Conservation (phyloP, 2,888 invertebrate species). For the Idaea straminata region DNA sequence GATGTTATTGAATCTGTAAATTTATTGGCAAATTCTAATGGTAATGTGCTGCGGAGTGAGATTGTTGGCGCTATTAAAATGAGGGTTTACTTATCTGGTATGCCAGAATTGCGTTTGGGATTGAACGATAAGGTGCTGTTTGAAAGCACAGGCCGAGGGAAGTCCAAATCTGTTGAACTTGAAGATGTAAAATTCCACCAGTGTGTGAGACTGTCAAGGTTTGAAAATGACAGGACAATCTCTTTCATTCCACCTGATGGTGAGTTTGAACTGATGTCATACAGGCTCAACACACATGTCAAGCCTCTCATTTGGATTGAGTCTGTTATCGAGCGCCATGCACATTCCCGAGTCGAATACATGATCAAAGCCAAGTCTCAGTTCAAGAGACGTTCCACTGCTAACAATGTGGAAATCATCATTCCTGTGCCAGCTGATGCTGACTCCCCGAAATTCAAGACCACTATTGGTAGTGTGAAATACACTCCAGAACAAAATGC, state of each 20-base stretch:
- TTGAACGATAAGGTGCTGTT: slow-evolving; percentile 99
- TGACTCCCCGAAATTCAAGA: slow-evolving; percentile 98
- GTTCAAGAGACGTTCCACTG: slow-evolving; percentile 97
- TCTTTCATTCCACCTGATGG: slow-evolving; percentile 99
- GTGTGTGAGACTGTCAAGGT: slow-evolving; percentile 96
- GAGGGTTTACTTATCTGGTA: slow-evolving; percentile 98
- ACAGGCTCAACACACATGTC: slow-evolving; percentile 96
- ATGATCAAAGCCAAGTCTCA: slow-evolving; percentile 99
- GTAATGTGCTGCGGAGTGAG: slow-evolving; percentile 97
- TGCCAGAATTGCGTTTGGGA: slow-evolving; percentile 98
- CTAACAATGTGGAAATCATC: slow-evolving; percentile 98
- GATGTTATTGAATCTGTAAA: slow-evolving; percentile 99
- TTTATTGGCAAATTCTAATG: slow-evolving; percentile 96
- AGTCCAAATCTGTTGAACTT: slow-evolving; percentile 98
- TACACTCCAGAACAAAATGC: slow-evolving; percentile 98
- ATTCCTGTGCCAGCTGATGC: slow-evolving; percentile 98
- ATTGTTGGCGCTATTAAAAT: slow-evolving; percentile 99
- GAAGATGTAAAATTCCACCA: slow-evolving; percentile 99
- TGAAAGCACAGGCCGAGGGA: slow-evolving; percentile 97
- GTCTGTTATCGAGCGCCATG: slow-evolving; percentile 98
- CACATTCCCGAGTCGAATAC: slow-evolving; percentile 98
- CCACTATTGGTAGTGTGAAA: slow-evolving; percentile 97
- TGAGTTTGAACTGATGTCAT: slow-evolving; percentile 99
- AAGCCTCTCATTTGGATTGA: slow-evolving; percentile 99
- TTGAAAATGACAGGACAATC: slow-evolving; percentile 98